A percentile compares a stretch with the other conserved stretches of the same genome.
Evolutionary conservation across 2,797 vertebrate species (phyloP).

Genomic region (Dromococcyx pavoninus): DNA sequence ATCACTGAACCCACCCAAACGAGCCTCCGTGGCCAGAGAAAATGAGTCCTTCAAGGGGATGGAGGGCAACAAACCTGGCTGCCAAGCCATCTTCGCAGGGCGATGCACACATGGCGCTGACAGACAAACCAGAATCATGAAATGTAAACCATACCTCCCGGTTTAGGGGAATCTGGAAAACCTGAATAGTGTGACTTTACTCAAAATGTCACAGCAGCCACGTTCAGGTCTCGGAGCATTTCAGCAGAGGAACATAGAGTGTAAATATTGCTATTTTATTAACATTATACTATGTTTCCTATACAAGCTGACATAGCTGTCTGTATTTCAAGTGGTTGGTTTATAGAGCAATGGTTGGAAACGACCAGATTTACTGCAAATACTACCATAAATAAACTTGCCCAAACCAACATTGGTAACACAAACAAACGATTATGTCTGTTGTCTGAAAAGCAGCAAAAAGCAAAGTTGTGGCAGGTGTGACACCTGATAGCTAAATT

Average conservation of each 20-base stretch:
- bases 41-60: fast-evolving
- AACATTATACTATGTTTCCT: conserved; percentile 12
- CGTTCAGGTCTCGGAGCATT: background rate
- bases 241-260: background rate
- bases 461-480: conserved; percentile 69
- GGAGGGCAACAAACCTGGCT: background rate
- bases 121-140: background rate
- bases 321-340: conserved; percentile 26
- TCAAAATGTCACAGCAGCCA: background rate
- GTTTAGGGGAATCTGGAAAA: background rate
- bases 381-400: conserved; percentile 53
- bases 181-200: background rate
- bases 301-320: background rate
- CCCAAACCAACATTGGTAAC: conserved; percentile 32
- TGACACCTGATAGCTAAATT: conserved; percentile 75
- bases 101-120: fast-evolving
- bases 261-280: conserved; percentile 40
- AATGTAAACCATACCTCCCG: background rate
- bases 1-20: fast-evolving
- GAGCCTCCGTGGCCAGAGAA: fast-evolving
- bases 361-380: conserved; percentile 56
- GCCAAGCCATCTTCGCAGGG: fast-evolving
- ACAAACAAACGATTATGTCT: conserved; percentile 66
- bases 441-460: conserved; percentile 63
- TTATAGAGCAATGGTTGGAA: conserved; percentile 25